Evolutionary conservation across 1,140 invertebrate genomes (phyloP).

Genomic region (Dendroctonus valens): DNA sequence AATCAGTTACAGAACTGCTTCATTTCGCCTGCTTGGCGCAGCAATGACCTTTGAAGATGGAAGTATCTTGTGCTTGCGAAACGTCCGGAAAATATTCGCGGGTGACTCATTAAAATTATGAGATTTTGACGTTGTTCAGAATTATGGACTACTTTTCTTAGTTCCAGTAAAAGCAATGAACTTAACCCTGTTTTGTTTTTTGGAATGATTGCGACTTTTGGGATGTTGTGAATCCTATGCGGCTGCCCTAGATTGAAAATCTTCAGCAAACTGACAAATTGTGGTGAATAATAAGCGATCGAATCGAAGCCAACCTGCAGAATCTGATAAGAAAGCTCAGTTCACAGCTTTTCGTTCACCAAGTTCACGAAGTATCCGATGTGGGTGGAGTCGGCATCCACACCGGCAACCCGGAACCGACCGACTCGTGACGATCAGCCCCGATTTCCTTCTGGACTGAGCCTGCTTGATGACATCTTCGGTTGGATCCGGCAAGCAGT

Average conservation of each 20-base stretch:
- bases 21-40: too few relatives aligned
- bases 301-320: constrained; percentile 17
- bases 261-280: constrained; percentile 19
- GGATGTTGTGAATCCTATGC: too few relatives aligned
- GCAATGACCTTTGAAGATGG: too few relatives aligned
- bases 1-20: too few relatives aligned
- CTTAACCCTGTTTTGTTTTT: too few relatives aligned
- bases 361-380: constrained; percentile 24
- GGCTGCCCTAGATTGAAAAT: neutral
- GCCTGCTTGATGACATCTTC: constrained; percentile 34
- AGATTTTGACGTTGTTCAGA: too few relatives aligned
- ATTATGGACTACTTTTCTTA: too few relatives aligned
- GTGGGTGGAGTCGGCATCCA: constrained; percentile 33
- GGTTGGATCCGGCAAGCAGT: constrained; percentile 21
- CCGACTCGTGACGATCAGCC: constrained; percentile 22
- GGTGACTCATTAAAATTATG: too few relatives aligned
- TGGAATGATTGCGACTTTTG: too few relatives aligned
- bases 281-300: constrained; percentile 15
- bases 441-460: constrained; percentile 27
- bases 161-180: too few relatives aligned
- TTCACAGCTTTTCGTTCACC: constrained; percentile 31
- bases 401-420: constrained; percentile 14
- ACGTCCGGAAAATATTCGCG: too few relatives aligned
- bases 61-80: too few relatives aligned
- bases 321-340: constrained; percentile 27